Conservation (phyloP, 2,113 vertebrate species). For the Ictalurus furcatus region DNA sequence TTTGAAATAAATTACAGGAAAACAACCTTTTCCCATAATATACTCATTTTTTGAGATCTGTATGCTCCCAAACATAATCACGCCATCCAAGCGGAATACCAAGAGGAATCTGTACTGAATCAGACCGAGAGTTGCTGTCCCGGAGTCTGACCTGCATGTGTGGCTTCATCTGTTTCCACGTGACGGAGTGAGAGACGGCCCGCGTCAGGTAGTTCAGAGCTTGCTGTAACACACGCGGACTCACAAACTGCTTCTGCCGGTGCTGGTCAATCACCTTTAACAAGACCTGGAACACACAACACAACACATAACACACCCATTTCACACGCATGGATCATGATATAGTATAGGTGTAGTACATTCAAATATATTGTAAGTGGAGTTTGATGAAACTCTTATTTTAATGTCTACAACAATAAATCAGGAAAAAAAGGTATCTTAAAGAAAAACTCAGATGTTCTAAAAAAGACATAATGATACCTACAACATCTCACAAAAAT, state of each 20-base stretch:
- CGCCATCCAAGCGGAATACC: too few species aligned
- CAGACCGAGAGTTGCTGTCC: background rate
- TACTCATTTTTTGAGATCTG: too few species aligned
- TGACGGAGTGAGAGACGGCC: slow-evolving; percentile 86
- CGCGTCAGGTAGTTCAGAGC: slow-evolving; percentile 89
- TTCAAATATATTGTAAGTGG: background rate
- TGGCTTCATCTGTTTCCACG: slow-evolving; percentile 96
- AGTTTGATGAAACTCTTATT: background rate
- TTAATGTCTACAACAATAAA: background rate
- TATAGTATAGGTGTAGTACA: background rate
- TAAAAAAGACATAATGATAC: background rate
- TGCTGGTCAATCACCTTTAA: slow-evolving; percentile 92
- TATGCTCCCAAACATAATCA: too few species aligned
- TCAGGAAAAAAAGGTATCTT: background rate
- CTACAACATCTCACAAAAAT: background rate
- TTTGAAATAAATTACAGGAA: too few species aligned
- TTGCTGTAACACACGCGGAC: slow-evolving; percentile 91
- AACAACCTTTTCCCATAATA: too few species aligned
- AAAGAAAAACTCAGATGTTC: background rate
- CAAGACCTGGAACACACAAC: slow-evolving; percentile 75
- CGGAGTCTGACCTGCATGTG: slow-evolving; percentile 84
- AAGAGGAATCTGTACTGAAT: too few species aligned
- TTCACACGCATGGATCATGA: background rate
- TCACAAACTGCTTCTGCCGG: slow-evolving; percentile 87
- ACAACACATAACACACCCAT: background rate